Conservation (phyloP, 2,113 vertebrate species). For the Mungos mungo region DNA sequence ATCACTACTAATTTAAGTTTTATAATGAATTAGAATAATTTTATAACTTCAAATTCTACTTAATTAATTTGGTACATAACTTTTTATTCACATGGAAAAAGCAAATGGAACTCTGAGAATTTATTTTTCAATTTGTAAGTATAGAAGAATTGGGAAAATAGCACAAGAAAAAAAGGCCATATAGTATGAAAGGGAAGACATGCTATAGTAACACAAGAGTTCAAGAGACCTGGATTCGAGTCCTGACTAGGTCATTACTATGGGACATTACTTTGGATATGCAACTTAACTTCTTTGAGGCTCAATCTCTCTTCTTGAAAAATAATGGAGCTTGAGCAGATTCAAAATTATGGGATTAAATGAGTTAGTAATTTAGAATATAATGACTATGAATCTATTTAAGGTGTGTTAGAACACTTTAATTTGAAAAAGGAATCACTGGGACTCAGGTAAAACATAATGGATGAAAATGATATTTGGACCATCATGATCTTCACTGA, state of each 20-base stretch:
- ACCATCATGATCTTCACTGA: background rate
- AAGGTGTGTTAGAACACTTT: background rate
- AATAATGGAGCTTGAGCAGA: background rate
- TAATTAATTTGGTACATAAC: conserved; percentile 27
- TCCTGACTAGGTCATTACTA: background rate
- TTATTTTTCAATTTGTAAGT: conserved; percentile 27
- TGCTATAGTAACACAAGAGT: background rate
- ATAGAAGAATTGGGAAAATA: background rate
- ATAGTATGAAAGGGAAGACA: background rate
- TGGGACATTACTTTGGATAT: background rate
- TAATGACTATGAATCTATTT: background rate
- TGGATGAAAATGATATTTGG: background rate
- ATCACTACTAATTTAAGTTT: conserved; percentile 3
- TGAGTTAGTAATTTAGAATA: conserved; percentile 1
- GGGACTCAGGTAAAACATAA: background rate
- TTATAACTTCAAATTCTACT: conserved; percentile 17
- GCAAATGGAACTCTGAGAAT: background rate
- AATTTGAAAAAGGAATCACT: background rate
- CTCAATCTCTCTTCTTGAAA: background rate
- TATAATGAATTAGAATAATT: conserved; percentile 16
- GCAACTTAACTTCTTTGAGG: background rate
- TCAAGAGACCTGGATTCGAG: background rate
- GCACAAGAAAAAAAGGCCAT: background rate
- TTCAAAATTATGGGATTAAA: background rate
- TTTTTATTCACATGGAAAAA: conserved; percentile 6